Conservation (phyloP, 2,113 vertebrate genomes). For the Corythoichthys haematopterus region DNA sequence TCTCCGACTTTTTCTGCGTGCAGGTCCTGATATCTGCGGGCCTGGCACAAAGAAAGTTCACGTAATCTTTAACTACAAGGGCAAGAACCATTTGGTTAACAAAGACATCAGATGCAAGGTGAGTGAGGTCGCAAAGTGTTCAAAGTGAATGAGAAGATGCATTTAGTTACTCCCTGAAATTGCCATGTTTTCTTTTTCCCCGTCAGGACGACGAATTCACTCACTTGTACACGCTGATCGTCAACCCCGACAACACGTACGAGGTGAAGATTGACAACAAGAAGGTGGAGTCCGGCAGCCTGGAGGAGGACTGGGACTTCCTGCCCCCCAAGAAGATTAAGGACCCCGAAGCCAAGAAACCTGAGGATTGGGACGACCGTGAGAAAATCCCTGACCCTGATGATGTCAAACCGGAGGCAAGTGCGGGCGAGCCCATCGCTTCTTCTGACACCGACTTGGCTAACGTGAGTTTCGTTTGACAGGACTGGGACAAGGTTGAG, state of each 20-base stretch:
- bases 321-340: slow-evolving; percentile 78
- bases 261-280: slow-evolving; percentile 85
- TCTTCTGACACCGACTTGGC: background rate
- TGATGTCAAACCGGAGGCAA: slow-evolving; percentile 80
- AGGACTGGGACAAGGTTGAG: slow-evolving; percentile 83
- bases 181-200: background rate
- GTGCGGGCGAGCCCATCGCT: background rate
- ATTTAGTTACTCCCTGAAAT: no score
- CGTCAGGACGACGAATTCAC: slow-evolving; percentile 78
- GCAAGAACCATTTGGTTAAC: slow-evolving; percentile 82
- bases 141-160: no score
- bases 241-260: slow-evolving; percentile 81
- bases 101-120: slow-evolving; percentile 83
- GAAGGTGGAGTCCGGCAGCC: slow-evolving; percentile 73
- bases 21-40: slow-evolving; percentile 85
- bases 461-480: background rate
- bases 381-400: slow-evolving; percentile 78
- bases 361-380: slow-evolving; percentile 80
- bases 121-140: slow-evolving; percentile 12
- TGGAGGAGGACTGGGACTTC: slow-evolving; percentile 83
- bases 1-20: background rate
- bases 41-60: slow-evolving; percentile 84
- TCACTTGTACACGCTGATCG: slow-evolving; percentile 79
- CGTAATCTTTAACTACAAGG: slow-evolving; percentile 81
- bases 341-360: slow-evolving; percentile 77